These are phyloP conservation scores for Dromiciops gliroides DNA, from an alignment of 2,113 vertebrate genomes.

Conservation along the genomic window DNA sequence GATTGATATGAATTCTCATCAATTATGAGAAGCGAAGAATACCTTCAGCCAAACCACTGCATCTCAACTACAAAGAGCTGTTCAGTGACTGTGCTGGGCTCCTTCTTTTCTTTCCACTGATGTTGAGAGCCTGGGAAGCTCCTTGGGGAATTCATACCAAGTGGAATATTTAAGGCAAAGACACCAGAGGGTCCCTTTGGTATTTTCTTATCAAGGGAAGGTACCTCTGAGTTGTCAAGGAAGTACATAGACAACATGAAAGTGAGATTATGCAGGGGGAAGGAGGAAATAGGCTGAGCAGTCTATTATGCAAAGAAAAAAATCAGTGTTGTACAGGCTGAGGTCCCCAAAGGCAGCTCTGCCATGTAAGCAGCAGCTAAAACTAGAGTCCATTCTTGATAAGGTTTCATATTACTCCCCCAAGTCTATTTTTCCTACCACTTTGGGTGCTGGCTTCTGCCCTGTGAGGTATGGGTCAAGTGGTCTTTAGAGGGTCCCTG, in stretches of 20 bases:
- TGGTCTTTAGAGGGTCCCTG: not conserved
- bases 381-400: not conserved
- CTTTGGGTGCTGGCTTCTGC: not conserved
- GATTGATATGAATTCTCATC: conserved; percentile 60
- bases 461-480: not conserved
- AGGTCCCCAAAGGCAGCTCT: conserved; percentile 78
- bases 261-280: conserved; percentile 81
- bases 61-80: conserved; percentile 79
- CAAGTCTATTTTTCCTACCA: not conserved
- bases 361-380: not conserved
- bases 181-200: conserved; percentile 78
- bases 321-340: conserved; percentile 60
- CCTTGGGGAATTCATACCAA: conserved; percentile 82
- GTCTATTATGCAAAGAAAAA: conserved; percentile 82
- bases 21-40: conserved; percentile 73
- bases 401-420: not conserved
- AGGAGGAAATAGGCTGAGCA: conserved; percentile 81
- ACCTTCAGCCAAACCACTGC: conserved; percentile 77
- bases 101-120: conserved; percentile 68
- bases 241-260: conserved; percentile 83
- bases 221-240: conserved; percentile 83
- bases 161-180: conserved; percentile 81
- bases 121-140: conserved; percentile 80
- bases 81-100: conserved; percentile 80
- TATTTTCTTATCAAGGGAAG: conserved; percentile 83